These are phyloP conservation scores for Anaspis maculata DNA, from an alignment of 2,888 invertebrate species.

Conservation along the genomic window DNA sequence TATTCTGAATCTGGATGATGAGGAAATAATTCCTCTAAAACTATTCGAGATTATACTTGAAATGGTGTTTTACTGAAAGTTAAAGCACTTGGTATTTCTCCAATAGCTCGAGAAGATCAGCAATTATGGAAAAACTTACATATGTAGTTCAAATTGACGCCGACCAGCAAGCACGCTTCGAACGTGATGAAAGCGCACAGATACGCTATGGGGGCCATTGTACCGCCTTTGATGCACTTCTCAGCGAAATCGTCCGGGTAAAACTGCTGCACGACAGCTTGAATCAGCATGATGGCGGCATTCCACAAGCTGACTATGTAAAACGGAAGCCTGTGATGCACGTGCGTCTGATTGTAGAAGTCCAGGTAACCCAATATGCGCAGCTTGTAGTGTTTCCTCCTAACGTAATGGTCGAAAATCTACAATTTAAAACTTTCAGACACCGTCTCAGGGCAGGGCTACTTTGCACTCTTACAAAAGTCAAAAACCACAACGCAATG, in stretches of 20 bases:
- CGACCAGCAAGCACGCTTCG: constrained; percentile 45
- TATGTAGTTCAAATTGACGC: constrained; percentile 48
- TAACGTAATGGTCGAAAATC: constrained; percentile 52
- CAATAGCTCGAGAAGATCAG: too few species aligned
- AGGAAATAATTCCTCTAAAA: too few species aligned
- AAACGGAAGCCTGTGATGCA: constrained; percentile 52
- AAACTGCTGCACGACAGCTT: constrained; percentile 50
- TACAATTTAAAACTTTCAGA: too few species aligned
- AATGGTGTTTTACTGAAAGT: too few species aligned
- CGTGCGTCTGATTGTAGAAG: constrained; percentile 54
- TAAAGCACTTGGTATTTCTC: too few species aligned
- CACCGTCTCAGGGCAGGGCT: too few species aligned
- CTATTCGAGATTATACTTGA: too few species aligned
- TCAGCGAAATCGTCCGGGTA: constrained; percentile 46
- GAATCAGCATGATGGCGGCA: constrained; percentile 47
- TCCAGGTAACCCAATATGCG: constrained; percentile 60
- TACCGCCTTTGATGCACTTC: constrained; percentile 44
- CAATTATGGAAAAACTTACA: constrained; percentile 39
- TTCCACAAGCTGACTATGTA: constrained; percentile 57
- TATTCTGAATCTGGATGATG: too few species aligned
- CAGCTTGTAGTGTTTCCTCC: constrained; percentile 51
- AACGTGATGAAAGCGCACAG: constrained; percentile 47
- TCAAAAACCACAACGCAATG: constrained; percentile 49
- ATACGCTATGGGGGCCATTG: constrained; percentile 51
- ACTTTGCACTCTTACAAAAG: constrained; percentile 46